These are phyloP conservation scores for Drosophila bocki DNA, from an alignment of 1,140 invertebrate species.

Conservation along the genomic window DNA sequence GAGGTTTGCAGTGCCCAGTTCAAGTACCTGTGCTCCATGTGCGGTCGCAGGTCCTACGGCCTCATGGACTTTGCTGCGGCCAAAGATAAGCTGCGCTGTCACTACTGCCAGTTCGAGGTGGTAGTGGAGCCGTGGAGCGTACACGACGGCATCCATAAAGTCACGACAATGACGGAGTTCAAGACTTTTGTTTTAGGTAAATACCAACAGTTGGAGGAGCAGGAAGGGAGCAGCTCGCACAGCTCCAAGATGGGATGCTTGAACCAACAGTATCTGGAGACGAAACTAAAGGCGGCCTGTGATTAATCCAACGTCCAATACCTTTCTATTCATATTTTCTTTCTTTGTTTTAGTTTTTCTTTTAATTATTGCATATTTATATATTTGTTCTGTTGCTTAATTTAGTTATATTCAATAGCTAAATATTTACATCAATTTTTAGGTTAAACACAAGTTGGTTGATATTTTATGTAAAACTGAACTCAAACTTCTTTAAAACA, in stretches of 20 bases:
- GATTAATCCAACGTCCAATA: not conserved
- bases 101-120: slow-evolving; percentile 69
- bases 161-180: slow-evolving; percentile 44
- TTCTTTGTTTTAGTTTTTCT: slow-evolving; percentile 8
- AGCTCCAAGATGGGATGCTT: slow-evolving; percentile 48
- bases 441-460: no score
- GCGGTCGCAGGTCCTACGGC: slow-evolving; percentile 46
- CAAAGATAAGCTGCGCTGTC: slow-evolving; percentile 47
- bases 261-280: slow-evolving; percentile 31
- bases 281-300: slow-evolving; percentile 3
- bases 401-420: no score
- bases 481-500: not conserved
- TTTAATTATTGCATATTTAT: no score
- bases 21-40: slow-evolving; percentile 57
- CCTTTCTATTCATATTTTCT: not conserved
- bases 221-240: slow-evolving; percentile 11
- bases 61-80: slow-evolving; percentile 21
- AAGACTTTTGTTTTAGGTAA: slow-evolving; percentile 44
- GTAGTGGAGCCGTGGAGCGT: slow-evolving; percentile 32
- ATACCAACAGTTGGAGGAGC: slow-evolving; percentile 25
- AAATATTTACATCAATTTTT: not conserved
- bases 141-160: slow-evolving; percentile 20
- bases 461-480: not conserved
- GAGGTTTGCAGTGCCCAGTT: slow-evolving; percentile 34
- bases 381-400: no score